Evolutionary conservation across 2,797 vertebrate species (phyloP).

Genomic region (Acanthiza pusilla): DNA sequence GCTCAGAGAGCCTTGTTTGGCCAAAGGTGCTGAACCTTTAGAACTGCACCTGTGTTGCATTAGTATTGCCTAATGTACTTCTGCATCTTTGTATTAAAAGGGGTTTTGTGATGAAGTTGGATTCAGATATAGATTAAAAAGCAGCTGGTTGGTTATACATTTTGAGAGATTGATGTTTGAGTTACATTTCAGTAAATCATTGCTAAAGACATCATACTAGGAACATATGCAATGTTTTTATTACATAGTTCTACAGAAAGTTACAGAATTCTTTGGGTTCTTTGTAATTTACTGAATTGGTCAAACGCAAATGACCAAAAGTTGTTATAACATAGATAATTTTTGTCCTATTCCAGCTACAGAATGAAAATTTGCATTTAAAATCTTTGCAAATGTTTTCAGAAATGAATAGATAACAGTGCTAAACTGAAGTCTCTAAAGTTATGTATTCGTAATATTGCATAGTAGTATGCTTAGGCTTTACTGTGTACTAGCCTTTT

Average conservation of each 20-base stretch:
- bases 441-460: constrained; percentile 84
- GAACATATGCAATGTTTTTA: constrained; percentile 84
- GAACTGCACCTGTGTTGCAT: constrained; percentile 78
- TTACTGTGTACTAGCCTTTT: constrained; percentile 88
- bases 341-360: constrained; percentile 80
- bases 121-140: constrained; percentile 73
- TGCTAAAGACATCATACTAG: constrained; percentile 81
- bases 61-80: constrained; percentile 82
- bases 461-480: constrained; percentile 86
- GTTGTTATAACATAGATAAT: constrained; percentile 78
- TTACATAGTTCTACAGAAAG: constrained; percentile 77
- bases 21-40: too few species aligned
- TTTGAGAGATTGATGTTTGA: constrained; percentile 80
- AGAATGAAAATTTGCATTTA: constrained; percentile 83
- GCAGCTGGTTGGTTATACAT: constrained; percentile 72
- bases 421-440: constrained; percentile 77
- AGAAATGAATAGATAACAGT: constrained; percentile 82
- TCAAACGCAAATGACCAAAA: constrained; percentile 76
- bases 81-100: constrained; percentile 79
- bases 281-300: constrained; percentile 83
- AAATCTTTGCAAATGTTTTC: constrained; percentile 82
- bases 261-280: constrained; percentile 78
- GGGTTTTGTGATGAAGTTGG: constrained; percentile 77
- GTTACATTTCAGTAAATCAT: constrained; percentile 85
- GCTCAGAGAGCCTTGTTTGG: too few species aligned